Percentiles rank a stretch among this genome's conserved stretches.
Evolutionary conservation across 2,888 invertebrate species (phyloP).

Genomic region (Drosophila melanosoma): DNA sequence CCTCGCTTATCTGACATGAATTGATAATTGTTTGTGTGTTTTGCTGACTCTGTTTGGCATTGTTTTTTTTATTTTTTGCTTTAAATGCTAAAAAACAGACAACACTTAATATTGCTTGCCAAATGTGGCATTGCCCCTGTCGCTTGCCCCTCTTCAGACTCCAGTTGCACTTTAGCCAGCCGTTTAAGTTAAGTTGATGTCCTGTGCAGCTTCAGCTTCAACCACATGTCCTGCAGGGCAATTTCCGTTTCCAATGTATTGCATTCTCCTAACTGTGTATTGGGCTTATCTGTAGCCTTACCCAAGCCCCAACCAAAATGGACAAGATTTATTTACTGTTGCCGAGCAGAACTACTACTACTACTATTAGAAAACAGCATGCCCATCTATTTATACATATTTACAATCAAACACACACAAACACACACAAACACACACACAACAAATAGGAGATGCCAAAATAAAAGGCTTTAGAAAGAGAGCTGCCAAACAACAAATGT

Average conservation of each 20-base stretch:
- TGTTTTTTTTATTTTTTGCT: constrained; percentile 66
- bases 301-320: constrained; percentile 48
- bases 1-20: constrained; percentile 28
- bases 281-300: constrained; percentile 54
- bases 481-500: constrained; percentile 45
- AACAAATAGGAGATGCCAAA: constrained; percentile 7
- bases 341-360: constrained; percentile 50
- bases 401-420: constrained; percentile 3
- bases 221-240: constrained; percentile 62
- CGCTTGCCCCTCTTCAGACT: background rate
- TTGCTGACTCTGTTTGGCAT: constrained; percentile 16
- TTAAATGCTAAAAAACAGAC: constrained; percentile 63
- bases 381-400: constrained; percentile 22
- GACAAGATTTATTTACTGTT: constrained; percentile 60
- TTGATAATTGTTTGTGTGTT: constrained; percentile 34
- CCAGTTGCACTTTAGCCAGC: constrained; percentile 47
- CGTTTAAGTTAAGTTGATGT: constrained; percentile 49
- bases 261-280: constrained; percentile 38
- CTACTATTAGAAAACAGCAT: constrained; percentile 49
- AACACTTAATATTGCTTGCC: constrained; percentile 69
- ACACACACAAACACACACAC: background rate
- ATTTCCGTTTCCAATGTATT: constrained; percentile 56
- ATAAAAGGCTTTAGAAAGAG: constrained; percentile 6
- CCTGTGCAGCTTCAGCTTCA: constrained; percentile 26
- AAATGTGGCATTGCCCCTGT: constrained; percentile 43